These are phyloP conservation scores for Pogonophryne albipinna DNA, from an alignment of 2,797 vertebrate genomes.

Conservation along the genomic window DNA sequence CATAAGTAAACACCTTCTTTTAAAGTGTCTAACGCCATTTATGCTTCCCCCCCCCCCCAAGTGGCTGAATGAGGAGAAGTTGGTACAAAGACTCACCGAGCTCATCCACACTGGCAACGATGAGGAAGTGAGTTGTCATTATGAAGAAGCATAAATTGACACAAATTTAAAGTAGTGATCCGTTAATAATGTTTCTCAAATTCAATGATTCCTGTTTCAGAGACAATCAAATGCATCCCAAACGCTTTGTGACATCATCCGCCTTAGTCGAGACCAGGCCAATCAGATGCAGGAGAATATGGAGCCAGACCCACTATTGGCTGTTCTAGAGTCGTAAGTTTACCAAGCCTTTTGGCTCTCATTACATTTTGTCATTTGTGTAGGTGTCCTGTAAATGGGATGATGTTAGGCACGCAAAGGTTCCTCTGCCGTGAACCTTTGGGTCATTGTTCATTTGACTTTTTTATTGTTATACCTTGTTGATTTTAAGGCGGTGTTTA, in stretches of 20 bases:
- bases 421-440: too few relatives aligned
- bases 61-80: conserved; percentile 95
- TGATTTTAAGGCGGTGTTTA: too few relatives aligned
- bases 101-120: conserved; percentile 93
- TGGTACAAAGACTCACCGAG: conserved; percentile 94
- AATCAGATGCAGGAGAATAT: conserved; percentile 91
- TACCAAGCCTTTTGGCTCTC: neutral
- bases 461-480: too few relatives aligned
- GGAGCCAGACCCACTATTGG: conserved; percentile 92
- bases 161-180: neutral
- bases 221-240: conserved; percentile 98
- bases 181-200: neutral
- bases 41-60: conserved; percentile 53
- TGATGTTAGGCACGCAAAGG: too few relatives aligned
- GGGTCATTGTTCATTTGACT: too few relatives aligned
- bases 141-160: neutral
- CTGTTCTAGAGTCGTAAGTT: conserved; percentile 95
- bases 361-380: too few relatives aligned
- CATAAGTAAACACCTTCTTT: neutral
- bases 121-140: conserved; percentile 89
- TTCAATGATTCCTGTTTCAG: conserved; percentile 63
- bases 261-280: conserved; percentile 97
- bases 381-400: too few relatives aligned
- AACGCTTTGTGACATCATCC: conserved; percentile 96
- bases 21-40: neutral